phyloP scores from a whole-genome alignment of 2,113 vertebrate genomes.

The Gallinago jamesoni region DNA sequence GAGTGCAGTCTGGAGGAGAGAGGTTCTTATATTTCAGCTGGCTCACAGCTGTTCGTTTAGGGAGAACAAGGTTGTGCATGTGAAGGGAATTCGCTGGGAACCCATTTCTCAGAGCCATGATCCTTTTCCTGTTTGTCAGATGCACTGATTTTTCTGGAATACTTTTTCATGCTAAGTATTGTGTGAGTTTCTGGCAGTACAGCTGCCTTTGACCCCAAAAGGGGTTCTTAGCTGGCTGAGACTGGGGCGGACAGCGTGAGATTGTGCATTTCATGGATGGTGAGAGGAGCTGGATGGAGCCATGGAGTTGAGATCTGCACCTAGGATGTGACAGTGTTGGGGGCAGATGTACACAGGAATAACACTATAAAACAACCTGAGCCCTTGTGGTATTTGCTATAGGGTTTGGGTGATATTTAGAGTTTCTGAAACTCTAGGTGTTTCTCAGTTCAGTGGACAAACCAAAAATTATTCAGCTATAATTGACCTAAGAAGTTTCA shows the following conservation, averaged over 20 bases:
- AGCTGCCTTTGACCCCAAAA: background rate
- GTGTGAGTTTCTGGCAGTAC: background rate
- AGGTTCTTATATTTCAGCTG: constrained; percentile 70
- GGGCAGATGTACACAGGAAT: background rate
- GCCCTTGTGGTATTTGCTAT: background rate
- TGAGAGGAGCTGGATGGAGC: background rate
- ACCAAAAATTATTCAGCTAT: background rate
- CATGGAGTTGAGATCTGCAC: background rate
- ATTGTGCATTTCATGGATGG: background rate
- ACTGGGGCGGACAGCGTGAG: background rate
- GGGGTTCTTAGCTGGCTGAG: background rate
- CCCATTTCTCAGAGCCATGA: constrained; percentile 59
- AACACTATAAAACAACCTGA: background rate
- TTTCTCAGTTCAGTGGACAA: background rate
- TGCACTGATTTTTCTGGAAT: constrained; percentile 21
- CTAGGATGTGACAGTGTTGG: background rate
- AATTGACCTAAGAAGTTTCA: background rate
- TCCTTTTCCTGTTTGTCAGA: constrained; percentile 44
- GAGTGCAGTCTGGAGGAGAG: constrained; percentile 31
- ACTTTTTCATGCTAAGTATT: background rate
- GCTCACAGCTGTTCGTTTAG: constrained; percentile 68
- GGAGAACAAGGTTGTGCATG: constrained; percentile 29
- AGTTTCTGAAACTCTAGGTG: background rate
- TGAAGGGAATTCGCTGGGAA: constrained; percentile 54
- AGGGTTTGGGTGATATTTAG: background rate